Evolutionary conservation across 2,113 vertebrate species (phyloP).

Genomic region (Circaetus cinerascens): DNA sequence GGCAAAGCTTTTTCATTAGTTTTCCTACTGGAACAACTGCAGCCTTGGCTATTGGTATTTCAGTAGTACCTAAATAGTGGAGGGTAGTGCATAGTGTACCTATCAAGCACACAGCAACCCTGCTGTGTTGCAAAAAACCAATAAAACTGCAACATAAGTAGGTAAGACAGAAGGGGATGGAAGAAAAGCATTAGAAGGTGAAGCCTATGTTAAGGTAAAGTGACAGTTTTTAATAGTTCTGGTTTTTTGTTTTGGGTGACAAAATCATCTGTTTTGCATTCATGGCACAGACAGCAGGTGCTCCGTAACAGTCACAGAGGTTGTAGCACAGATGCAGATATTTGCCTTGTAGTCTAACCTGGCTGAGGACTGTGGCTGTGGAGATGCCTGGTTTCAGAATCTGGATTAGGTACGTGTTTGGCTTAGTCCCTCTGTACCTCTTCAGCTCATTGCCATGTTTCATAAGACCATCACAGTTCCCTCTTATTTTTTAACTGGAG

Average conservation of each 20-base stretch:
- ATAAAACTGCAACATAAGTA: accelerated
- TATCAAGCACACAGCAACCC: not conserved
- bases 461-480: not conserved
- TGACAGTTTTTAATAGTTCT: not conserved
- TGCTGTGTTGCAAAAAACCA: not conserved
- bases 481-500: not conserved
- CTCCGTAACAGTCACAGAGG: accelerated
- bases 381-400: not conserved
- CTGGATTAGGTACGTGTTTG: not conserved
- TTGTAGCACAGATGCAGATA: accelerated
- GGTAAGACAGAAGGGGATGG: not conserved
- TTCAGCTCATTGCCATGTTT: not conserved
- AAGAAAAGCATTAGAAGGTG: not conserved
- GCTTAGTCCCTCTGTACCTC: not conserved
- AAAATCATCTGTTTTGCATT: not conserved
- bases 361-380: not conserved
- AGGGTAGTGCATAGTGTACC: accelerated
- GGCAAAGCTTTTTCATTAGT: not conserved
- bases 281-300: not conserved
- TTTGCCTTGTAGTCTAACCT: not conserved
- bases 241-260: not conserved
- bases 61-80: not conserved
- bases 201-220: not conserved
- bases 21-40: not conserved
- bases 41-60: not conserved